Conservation (phyloP, 2,888 invertebrate species). For the Chloroclystis v-ata region DNA sequence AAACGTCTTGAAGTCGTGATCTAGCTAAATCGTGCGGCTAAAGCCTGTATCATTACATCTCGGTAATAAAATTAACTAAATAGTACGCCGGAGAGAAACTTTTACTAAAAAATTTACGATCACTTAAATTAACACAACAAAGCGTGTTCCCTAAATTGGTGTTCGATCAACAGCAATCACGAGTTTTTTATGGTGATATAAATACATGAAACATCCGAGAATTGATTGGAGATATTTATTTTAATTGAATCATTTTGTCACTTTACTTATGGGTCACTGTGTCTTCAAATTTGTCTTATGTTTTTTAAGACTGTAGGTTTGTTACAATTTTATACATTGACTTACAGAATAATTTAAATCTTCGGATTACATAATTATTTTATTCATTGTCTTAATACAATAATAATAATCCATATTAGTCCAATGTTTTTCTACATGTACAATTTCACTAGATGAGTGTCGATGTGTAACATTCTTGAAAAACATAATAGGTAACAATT, state of each 20-base stretch:
- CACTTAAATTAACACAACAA: slow-evolving; percentile 25
- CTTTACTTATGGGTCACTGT: not conserved
- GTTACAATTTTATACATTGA: not conserved
- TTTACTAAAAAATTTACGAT: slow-evolving; percentile 17
- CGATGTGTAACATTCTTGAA: too few relatives aligned
- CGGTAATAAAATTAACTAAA: too few relatives aligned
- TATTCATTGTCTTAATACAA: too few relatives aligned
- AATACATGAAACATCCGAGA: slow-evolving; percentile 24
- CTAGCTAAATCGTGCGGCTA: not conserved
- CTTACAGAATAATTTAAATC: too few relatives aligned
- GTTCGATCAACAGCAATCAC: slow-evolving; percentile 31
- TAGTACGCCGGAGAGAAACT: not conserved
- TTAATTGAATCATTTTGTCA: slow-evolving; percentile 21
- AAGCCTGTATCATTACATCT: not conserved
- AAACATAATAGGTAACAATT: not conserved
- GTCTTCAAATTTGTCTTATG: not conserved
- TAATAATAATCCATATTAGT: too few relatives aligned
- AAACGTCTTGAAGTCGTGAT: not conserved
- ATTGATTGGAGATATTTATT: slow-evolving; percentile 29
- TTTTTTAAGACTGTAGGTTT: not conserved
- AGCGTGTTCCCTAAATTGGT: slow-evolving; percentile 29
- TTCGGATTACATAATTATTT: too few relatives aligned
- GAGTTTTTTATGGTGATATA: slow-evolving; percentile 30
- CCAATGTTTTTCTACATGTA: too few relatives aligned
- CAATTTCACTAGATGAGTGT: too few relatives aligned